Conservation (phyloP, 2,797 vertebrate genomes). For the Lacerta bilineata region DNA sequence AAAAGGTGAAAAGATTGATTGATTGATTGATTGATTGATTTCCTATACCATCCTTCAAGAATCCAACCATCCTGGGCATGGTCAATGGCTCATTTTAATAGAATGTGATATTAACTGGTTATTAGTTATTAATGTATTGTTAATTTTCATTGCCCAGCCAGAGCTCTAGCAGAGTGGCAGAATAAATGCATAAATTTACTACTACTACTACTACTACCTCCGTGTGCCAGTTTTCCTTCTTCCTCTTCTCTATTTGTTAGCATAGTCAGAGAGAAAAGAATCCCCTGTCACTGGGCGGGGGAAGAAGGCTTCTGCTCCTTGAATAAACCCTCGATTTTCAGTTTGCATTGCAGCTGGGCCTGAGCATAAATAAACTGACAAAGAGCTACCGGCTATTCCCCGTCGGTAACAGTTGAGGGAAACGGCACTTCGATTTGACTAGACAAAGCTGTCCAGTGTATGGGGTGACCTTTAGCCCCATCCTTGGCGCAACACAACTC, state of each 20-base stretch:
- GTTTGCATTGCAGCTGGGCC: conserved; percentile 75
- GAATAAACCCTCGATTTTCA: conserved; percentile 63
- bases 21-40: too few relatives aligned
- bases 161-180: neutral
- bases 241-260: neutral
- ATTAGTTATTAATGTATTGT: neutral
- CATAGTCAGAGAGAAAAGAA: conserved; percentile 41
- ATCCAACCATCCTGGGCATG: neutral
- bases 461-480: conserved; percentile 76
- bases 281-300: conserved; percentile 59
- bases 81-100: neutral
- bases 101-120: neutral
- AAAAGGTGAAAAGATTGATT: too few relatives aligned
- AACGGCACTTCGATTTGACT: conserved; percentile 72
- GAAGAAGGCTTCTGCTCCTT: conserved; percentile 61
- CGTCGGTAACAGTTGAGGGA: conserved; percentile 71
- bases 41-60: too few relatives aligned
- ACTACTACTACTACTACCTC: too few relatives aligned
- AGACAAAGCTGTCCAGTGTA: conserved; percentile 80
- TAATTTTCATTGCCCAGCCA: neutral
- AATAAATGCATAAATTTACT: neutral
- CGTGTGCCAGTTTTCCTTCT: too few relatives aligned
- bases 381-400: conserved; percentile 74
- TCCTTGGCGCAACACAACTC: conserved; percentile 80
- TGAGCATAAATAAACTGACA: conserved; percentile 74